Evolutionary conservation across 2,888 invertebrate species (phyloP), one percentile per base, ranked within the genome.

Genomic region (Amphipoea lucens): DNA sequence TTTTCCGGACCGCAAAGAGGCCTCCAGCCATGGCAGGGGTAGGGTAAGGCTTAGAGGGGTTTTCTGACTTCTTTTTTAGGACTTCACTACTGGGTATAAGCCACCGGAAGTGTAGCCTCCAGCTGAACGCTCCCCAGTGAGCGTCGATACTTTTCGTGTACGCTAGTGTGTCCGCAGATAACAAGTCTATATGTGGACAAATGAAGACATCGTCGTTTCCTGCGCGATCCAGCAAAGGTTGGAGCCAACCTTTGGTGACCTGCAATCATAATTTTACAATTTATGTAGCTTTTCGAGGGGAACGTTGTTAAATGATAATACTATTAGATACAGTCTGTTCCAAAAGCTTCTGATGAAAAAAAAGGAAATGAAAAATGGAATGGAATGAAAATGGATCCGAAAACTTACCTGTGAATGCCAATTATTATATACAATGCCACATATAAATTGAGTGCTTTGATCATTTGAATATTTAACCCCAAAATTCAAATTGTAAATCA

Each of bases 41-140:
- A 65, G 98, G 97, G 88, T 98, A 98, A 0, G 98, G 98, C 91
- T 98, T 97, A 0, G 98, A 97, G 14, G 97, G 97, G 88, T 98
- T 97, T 68, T 97, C 95, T 29, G 97, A 96, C 87, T 98, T 96
- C 81, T 97, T 97, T 84, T 97, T 96, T 90, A 98, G 95, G 82
- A 98, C 97, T 78, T 97, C 96, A 60, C 97, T 97, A 51, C 98
- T 98, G 0, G 98, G 97, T 78, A 98, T 98, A 87, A 98, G 98
- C 98, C 98, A 98, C 45, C 98, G 97, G 91, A 98, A 99, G 93
- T 99, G 99, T 29, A 99, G 97, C 88, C 99, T 98, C 99, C 99
- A 99, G 94, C 99, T 99, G 94, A 99, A 99, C 0, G 99, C 99
- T 6, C 99, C 99, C 98, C 99, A 99, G 91, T 99, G 99, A 71